phyloP scores from a whole-genome alignment of 2,797 vertebrate genomes.

The Lindbergichthys nudifrons region DNA sequence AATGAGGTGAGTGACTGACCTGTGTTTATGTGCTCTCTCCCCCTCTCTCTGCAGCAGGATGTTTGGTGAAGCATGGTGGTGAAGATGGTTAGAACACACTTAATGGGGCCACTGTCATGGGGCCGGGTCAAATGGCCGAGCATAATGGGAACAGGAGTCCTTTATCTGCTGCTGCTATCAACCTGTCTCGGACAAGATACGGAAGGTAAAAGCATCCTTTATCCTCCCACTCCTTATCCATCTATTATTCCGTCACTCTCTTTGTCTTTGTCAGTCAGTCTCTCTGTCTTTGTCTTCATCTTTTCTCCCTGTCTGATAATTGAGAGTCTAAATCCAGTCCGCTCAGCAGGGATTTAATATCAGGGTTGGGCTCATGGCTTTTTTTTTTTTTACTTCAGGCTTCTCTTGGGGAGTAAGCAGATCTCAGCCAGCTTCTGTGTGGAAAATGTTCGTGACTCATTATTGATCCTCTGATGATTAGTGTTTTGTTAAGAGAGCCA shows the following conservation, averaged over 20 bases:
- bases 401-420: background rate
- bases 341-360: constrained; percentile 14
- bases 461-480: constrained; percentile 11
- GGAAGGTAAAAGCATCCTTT: constrained; percentile 76
- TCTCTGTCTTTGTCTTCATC: background rate
- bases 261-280: background rate
- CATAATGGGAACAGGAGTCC: constrained; percentile 74
- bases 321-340: background rate
- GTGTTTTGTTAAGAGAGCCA: background rate
- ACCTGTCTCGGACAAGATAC: constrained; percentile 80
- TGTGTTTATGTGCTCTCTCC: constrained; percentile 37
- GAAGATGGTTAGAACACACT: constrained; percentile 80
- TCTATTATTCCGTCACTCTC: background rate
- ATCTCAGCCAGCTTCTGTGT: background rate
- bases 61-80: constrained; percentile 76
- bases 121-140: constrained; percentile 74
- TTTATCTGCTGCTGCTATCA: constrained; percentile 78
- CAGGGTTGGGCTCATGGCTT: constrained; percentile 1
- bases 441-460: constrained; percentile 9
- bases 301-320: constrained; percentile 9
- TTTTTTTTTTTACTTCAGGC: background rate
- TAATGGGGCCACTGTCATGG: constrained; percentile 65
- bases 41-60: constrained; percentile 76
- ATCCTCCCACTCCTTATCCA: background rate
- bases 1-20: constrained; percentile 41